A percentile compares a stretch with the other conserved stretches of the same genome.
Conservation (phyloP, 2,113 vertebrate genomes). For the Sminthopsis crassicaudata region DNA sequence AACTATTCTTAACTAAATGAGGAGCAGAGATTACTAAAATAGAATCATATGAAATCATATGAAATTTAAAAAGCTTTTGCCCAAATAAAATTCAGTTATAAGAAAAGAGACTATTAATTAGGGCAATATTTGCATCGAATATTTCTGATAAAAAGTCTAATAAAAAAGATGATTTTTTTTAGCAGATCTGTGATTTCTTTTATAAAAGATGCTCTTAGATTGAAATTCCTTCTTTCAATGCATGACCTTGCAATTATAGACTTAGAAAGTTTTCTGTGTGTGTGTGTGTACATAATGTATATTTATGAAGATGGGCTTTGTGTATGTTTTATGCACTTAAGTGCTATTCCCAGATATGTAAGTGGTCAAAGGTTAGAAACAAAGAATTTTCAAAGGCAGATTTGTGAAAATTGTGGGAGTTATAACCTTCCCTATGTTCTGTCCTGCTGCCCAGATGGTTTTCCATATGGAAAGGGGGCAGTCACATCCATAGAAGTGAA, state of each 20-base stretch:
- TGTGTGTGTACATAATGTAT: not conserved
- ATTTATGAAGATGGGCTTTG: not conserved
- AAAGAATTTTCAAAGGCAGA: not conserved
- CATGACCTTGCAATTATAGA: not conserved
- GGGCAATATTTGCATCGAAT: not conserved
- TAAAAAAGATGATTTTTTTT: not conserved
- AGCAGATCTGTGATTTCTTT: not conserved
- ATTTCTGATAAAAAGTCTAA: not conserved
- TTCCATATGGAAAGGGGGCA: not conserved
- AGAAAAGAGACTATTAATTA: not conserved
- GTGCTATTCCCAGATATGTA: not conserved
- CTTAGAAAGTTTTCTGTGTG: not conserved
- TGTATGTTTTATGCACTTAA: not conserved
- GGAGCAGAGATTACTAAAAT: not conserved
- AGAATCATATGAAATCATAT: not conserved
- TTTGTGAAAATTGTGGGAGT: not conserved
- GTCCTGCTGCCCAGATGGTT: not conserved
- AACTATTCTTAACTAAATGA: not conserved
- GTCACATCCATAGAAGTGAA: not conserved
- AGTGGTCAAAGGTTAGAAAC: not conserved
- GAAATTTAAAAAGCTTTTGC: not conserved
- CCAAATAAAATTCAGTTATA: not conserved
- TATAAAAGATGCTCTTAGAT: not conserved
- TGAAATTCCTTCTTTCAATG: not conserved
- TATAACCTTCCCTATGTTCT: not conserved